A percentile compares a stretch with the other conserved stretches of the same genome.
Evolutionary conservation across 2,113 vertebrate genomes (phyloP).

Genomic region (Ctenodactylus gundi): DNA sequence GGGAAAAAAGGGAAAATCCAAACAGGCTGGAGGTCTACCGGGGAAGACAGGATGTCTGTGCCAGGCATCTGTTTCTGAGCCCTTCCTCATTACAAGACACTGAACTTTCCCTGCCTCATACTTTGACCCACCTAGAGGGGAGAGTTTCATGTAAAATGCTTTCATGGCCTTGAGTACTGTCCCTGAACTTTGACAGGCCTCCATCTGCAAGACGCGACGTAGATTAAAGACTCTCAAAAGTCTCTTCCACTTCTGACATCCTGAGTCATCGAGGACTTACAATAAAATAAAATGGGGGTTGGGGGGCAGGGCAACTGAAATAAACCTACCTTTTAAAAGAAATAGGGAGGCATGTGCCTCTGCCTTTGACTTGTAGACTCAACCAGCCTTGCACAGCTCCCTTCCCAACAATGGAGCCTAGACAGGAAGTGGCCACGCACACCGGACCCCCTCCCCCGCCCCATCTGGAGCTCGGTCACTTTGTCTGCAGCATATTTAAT

Average conservation of each 20-base stretch:
- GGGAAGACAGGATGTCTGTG: neutral
- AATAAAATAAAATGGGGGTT: conserved; percentile 1
- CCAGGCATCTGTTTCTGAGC: neutral
- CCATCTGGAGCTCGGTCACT: neutral
- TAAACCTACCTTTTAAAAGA: neutral
- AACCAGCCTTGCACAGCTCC: neutral
- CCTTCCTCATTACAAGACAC: fast-evolving
- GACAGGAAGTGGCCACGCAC: conserved; percentile 27
- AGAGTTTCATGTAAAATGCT: neutral
- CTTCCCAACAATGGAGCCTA: neutral
- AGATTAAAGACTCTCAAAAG: neutral
- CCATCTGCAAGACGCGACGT: neutral
- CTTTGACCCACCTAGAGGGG: neutral
- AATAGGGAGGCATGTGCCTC: neutral
- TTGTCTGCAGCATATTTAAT: conserved; percentile 65
- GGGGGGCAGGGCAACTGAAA: neutral
- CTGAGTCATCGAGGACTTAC: conserved; percentile 32
- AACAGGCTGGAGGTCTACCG: neutral
- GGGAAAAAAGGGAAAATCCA: neutral
- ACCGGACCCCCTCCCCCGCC: neutral
- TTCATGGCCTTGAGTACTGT: neutral
- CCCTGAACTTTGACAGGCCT: neutral
- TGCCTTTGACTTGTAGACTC: neutral
- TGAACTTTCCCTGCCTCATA: neutral
- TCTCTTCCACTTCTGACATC: conserved; percentile 32